Evolutionary conservation across 2,888 invertebrate species (phyloP).

Genomic region (Sarcophaga carnaria): DNA sequence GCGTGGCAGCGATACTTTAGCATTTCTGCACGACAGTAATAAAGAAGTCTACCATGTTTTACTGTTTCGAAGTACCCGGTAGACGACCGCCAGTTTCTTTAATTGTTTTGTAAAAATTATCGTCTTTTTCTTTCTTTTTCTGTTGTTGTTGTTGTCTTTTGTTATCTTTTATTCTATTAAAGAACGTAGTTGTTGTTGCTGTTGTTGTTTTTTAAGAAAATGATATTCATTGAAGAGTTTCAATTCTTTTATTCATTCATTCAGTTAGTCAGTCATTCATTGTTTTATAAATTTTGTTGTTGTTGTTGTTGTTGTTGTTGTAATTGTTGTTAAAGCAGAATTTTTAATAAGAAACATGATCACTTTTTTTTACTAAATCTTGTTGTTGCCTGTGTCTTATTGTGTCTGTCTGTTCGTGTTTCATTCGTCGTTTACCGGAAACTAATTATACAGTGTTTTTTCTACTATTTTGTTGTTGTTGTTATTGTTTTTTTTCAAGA

Average conservation of each 20-base stretch:
- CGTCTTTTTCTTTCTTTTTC: neutral
- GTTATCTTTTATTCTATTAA: neutral
- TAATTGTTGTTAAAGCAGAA: slow-evolving; percentile 30
- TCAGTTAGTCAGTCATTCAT: neutral
- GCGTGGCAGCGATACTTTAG: no score
- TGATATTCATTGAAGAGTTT: slow-evolving; percentile 49
- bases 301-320: slow-evolving; percentile 50
- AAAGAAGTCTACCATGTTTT: no score
- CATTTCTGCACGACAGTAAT: no score
- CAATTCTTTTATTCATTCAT: slow-evolving; percentile 36
- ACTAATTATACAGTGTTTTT: slow-evolving; percentile 78
- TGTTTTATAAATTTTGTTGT: slow-evolving; percentile 1
- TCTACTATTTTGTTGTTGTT: slow-evolving; percentile 6
- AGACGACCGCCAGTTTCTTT: no score
- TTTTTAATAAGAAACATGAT: slow-evolving; percentile 79
- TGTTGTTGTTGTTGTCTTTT: slow-evolving; percentile 5
- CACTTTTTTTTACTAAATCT: slow-evolving; percentile 71
- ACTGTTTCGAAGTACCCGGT: no score
- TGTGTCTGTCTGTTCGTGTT: slow-evolving; percentile 35
- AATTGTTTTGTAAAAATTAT: neutral
- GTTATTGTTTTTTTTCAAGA: neutral
- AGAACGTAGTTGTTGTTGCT: neutral
- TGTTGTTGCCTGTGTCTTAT: slow-evolving; percentile 9
- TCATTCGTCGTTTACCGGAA: slow-evolving; percentile 75
- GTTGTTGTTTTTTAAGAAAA: slow-evolving; percentile 21